phyloP scores from a whole-genome alignment of 2,797 vertebrate species.

The Sitta carolinensis region DNA sequence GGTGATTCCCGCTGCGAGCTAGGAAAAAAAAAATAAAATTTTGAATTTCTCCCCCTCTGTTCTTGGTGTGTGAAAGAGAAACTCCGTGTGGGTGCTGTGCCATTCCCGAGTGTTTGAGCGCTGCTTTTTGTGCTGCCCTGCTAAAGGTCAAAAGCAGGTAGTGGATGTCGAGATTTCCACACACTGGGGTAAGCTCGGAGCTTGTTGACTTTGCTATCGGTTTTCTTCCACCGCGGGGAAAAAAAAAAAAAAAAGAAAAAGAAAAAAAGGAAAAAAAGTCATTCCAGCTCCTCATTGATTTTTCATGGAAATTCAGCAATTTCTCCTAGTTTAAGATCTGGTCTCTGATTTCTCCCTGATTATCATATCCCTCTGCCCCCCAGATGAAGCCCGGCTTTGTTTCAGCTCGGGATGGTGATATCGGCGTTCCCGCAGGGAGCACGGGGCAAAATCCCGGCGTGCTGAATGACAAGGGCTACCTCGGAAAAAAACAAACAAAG shows the following conservation, averaged over 20 bases:
- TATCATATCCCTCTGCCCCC: neutral
- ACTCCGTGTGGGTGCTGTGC: neutral
- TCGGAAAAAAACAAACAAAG: neutral
- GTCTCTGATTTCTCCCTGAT: conserved; percentile 25
- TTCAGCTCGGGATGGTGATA: neutral
- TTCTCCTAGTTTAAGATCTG: neutral
- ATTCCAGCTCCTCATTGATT: conserved; percentile 17
- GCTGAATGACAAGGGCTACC: neutral
- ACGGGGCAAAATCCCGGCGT: neutral
- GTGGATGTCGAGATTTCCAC: conserved; percentile 17
- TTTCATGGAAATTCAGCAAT: conserved; percentile 42
- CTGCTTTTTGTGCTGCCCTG: neutral
- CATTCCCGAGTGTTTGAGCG: neutral
- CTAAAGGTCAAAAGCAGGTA: conserved; percentile 43
- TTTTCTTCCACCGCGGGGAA: neutral
- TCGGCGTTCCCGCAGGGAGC: neutral
- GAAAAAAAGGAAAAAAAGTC: neutral
- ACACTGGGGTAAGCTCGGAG: neutral
- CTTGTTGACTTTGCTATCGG: conserved; percentile 42
- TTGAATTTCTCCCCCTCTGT: neutral
- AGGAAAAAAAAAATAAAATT: neutral
- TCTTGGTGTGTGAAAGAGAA: neutral
- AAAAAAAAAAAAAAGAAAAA: rapidly evolving
- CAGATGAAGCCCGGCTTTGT: conserved; percentile 26
- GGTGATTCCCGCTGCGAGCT: neutral